phyloP scores from a whole-genome alignment of 2,797 vertebrate genomes.

The Atherinosoma microstoma region DNA sequence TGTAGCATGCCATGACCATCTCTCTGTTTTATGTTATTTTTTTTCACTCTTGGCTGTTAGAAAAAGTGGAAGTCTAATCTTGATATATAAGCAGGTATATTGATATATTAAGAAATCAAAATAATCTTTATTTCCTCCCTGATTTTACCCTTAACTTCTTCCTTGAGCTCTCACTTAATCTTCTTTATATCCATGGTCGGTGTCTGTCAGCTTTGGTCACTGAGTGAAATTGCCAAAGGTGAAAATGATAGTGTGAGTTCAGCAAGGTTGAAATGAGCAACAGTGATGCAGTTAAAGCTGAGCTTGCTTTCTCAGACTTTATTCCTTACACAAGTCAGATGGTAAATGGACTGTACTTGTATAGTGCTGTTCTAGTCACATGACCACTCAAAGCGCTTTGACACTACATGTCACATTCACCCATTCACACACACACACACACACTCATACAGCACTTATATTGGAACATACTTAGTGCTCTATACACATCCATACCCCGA shows the following conservation, averaged over 20 bases:
- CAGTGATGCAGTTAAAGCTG: constrained; percentile 55
- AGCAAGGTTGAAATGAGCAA: constrained; percentile 57
- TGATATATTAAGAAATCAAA: not conserved
- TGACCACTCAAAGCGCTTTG: too few species aligned
- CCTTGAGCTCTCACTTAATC: constrained; percentile 34
- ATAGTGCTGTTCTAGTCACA: too few species aligned
- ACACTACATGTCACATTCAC: too few species aligned
- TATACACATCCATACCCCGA: too few species aligned
- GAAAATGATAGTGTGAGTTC: constrained; percentile 59
- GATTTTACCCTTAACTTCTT: constrained; percentile 21
- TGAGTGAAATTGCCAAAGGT: constrained; percentile 61
- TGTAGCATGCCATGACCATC: not conserved
- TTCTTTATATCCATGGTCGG: constrained; percentile 50
- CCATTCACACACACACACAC: too few species aligned
- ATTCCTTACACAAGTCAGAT: constrained; percentile 23
- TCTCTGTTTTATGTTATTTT: not conserved
- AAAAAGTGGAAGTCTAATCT: not conserved
- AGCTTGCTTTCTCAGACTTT: constrained; percentile 41
- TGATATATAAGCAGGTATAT: not conserved
- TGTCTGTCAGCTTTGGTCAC: constrained; percentile 50
- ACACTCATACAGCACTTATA: too few species aligned
- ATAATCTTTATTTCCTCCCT: constrained; percentile 1
- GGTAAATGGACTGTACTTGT: too few species aligned
- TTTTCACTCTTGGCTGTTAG: not conserved
- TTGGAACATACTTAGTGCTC: too few species aligned